A percentile compares a stretch with the other conserved stretches of the same genome.
These are phyloP conservation scores for Antheraea assamensis DNA, from an alignment of 2,888 invertebrate genomes.

Conservation along the genomic window DNA sequence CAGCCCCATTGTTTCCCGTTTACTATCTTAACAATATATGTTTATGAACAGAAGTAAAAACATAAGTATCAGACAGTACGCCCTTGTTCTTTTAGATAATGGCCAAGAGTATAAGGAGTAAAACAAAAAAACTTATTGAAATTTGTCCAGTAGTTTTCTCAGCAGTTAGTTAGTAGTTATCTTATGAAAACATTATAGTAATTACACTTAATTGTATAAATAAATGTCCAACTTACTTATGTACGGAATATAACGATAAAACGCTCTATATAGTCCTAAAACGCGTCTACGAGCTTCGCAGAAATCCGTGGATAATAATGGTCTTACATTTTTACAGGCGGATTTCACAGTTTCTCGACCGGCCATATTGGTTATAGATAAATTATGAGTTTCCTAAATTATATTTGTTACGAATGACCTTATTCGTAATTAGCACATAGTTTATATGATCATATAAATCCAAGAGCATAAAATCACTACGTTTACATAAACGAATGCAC, in stretches of 20 bases:
- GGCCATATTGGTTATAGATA: constrained; percentile 36
- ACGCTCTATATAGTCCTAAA: constrained; percentile 92
- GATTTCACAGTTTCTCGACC: constrained; percentile 37
- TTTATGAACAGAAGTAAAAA: too few species aligned
- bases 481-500: background rate
- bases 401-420: background rate
- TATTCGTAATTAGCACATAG: background rate
- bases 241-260: constrained; percentile 94
- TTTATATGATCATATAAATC: background rate
- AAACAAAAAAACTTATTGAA: too few species aligned
- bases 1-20: too few species aligned
- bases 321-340: constrained; percentile 85
- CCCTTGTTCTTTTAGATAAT: too few species aligned
- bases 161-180: too few species aligned
- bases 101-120: too few species aligned
- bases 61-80: too few species aligned
- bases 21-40: too few species aligned
- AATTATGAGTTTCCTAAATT: constrained; percentile 15
- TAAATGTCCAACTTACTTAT: constrained; percentile 83
- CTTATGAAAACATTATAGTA: background rate
- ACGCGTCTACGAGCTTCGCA: constrained; percentile 91
- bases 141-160: too few species aligned
- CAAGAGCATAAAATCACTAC: background rate
- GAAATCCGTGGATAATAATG: constrained; percentile 90
- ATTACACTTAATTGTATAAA: background rate